Conservation (phyloP, 2,888 invertebrate genomes). For the Sminthurides aquaticus region DNA sequence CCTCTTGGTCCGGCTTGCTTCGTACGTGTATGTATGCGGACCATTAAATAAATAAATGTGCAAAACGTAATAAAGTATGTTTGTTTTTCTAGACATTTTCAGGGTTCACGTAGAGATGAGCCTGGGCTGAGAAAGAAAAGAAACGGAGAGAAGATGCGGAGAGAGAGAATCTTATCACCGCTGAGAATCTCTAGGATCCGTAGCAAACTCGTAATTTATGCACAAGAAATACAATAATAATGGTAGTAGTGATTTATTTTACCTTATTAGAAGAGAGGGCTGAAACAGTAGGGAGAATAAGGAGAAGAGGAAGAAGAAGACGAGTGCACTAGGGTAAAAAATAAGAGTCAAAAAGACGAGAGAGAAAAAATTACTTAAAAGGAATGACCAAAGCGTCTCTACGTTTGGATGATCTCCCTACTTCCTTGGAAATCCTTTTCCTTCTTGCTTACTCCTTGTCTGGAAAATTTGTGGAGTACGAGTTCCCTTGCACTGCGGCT, state of each 20-base stretch:
- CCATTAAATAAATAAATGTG: background rate
- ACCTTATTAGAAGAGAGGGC: background rate
- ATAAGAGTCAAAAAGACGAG: too few species aligned
- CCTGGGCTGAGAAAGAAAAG: background rate
- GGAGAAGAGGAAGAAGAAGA: too few species aligned
- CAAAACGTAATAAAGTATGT: background rate
- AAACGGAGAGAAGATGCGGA: background rate
- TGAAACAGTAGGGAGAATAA: background rate
- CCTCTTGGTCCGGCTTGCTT: too few species aligned
- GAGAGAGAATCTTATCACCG: background rate
- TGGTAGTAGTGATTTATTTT: background rate
- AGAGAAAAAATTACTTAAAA: too few species aligned
- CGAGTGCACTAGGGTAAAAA: too few species aligned
- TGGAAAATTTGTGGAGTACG: too few species aligned
- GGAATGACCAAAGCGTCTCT: too few species aligned
- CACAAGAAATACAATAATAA: background rate
- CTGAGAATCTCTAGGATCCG: background rate
- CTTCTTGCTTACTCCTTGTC: too few species aligned
- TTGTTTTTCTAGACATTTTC: background rate
- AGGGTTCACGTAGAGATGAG: background rate
- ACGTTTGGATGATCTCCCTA: too few species aligned
- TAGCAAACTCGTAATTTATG: background rate
- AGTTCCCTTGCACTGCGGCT: too few species aligned
- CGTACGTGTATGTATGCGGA: background rate
- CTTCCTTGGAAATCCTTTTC: too few species aligned